phyloP scores from a whole-genome alignment of 2,888 invertebrate species.

The Hypomecis punctinalis region DNA sequence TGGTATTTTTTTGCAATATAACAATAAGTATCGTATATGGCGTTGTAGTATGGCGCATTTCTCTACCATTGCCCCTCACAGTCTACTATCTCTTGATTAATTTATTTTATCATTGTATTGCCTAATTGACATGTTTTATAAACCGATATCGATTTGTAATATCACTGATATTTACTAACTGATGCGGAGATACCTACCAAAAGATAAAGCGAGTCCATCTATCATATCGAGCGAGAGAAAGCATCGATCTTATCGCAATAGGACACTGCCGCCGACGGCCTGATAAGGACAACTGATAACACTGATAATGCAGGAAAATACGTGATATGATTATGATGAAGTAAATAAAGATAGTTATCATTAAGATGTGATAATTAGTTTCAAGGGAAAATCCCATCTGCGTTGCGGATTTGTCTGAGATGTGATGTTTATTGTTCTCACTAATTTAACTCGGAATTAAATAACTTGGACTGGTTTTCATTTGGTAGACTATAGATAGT shows the following conservation, averaged over 20 bases:
- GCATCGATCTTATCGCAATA: background rate
- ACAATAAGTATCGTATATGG: too few relatives aligned
- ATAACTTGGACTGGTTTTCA: background rate
- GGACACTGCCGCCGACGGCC: background rate
- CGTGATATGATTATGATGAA: conserved; percentile 22
- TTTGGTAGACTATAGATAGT: too few relatives aligned
- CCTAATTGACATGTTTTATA: background rate
- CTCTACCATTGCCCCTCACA: too few relatives aligned
- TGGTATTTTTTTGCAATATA: too few relatives aligned
- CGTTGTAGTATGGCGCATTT: too few relatives aligned
- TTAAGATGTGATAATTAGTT: conserved; percentile 4
- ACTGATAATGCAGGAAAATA: conserved; percentile 15
- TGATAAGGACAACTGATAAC: conserved; percentile 17
- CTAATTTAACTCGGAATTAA: background rate
- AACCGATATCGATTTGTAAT: background rate
- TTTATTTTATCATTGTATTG: background rate
- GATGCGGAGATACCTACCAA: background rate
- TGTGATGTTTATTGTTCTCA: too few relatives aligned
- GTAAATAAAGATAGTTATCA: conserved; percentile 23
- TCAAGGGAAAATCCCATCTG: conserved; percentile 17
- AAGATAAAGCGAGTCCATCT: background rate
- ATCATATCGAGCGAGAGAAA: conserved; percentile 1
- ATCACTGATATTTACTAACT: conserved; percentile 1
- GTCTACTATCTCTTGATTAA: too few relatives aligned
- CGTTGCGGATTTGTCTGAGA: background rate